Evolutionary conservation across 2,888 invertebrate genomes (phyloP).

Genomic region (Cosmia trapezina): DNA sequence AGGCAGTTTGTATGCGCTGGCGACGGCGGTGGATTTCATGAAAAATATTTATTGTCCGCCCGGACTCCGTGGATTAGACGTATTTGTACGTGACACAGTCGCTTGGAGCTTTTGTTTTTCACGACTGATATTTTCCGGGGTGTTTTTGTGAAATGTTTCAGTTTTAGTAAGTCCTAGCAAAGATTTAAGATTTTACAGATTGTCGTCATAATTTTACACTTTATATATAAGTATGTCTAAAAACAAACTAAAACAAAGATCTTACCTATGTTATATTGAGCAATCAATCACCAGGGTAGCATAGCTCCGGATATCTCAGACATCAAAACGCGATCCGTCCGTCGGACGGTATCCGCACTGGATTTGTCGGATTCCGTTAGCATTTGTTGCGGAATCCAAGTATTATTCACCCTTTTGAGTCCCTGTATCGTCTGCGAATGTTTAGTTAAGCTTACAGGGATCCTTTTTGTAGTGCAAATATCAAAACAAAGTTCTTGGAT

Average conservation of each 20-base stretch:
- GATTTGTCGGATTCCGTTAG: slow-evolving; percentile 79
- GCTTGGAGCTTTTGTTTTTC: slow-evolving; percentile 69
- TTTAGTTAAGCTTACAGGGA: slow-evolving; percentile 72
- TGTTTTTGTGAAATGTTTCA: slow-evolving; percentile 36
- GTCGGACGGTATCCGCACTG: slow-evolving; percentile 75
- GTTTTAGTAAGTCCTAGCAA: not conserved
- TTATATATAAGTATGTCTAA: not conserved
- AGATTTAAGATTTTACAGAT: slow-evolving; percentile 12
- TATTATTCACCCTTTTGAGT: slow-evolving; percentile 86
- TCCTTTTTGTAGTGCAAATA: slow-evolving; percentile 49
- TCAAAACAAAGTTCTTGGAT: slow-evolving; percentile 50
- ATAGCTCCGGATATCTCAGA: slow-evolving; percentile 68
- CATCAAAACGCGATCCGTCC: slow-evolving; percentile 77
- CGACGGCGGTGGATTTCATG: slow-evolving; percentile 85
- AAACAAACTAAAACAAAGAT: slow-evolving; percentile 31
- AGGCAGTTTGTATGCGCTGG: slow-evolving; percentile 88
- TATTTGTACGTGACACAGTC: slow-evolving; percentile 86
- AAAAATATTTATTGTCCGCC: slow-evolving; percentile 88
- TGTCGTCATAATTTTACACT: not conserved
- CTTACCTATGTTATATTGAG: slow-evolving; percentile 33
- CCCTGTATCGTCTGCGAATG: slow-evolving; percentile 68
- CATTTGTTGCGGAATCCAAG: slow-evolving; percentile 76
- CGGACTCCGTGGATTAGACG: slow-evolving; percentile 85
- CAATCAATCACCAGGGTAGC: slow-evolving; percentile 72
- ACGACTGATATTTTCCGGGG: slow-evolving; percentile 50